phyloP scores from a whole-genome alignment of 2,888 invertebrate genomes.

The Mellilla xanthometata region DNA sequence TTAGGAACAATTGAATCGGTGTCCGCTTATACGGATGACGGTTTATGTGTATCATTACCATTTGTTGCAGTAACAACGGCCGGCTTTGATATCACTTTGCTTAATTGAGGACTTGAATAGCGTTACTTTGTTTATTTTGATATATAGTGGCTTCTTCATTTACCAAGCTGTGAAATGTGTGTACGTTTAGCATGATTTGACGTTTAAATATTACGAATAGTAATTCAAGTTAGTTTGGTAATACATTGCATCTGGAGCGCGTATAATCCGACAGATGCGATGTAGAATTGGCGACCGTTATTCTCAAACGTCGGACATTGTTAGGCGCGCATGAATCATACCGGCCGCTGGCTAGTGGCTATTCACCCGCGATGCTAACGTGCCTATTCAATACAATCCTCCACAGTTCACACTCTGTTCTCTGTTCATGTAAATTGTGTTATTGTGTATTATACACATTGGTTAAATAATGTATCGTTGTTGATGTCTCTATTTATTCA shows the following conservation, averaged over 20 bases:
- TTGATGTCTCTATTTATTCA: no score
- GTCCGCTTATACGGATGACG: conserved; percentile 28
- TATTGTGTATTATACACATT: no score
- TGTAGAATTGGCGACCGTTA: no score
- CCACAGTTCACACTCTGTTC: no score
- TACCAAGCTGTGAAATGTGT: no score
- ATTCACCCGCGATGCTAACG: conserved; percentile 21
- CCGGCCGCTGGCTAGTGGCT: conserved; percentile 18
- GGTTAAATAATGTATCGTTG: no score
- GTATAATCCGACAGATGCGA: no score
- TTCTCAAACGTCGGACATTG: conserved; percentile 15
- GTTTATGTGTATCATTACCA: conserved; percentile 30
- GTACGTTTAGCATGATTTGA: no score
- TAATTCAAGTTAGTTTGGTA: neutral
- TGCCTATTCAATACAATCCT: conserved; percentile 2
- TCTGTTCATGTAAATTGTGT: no score
- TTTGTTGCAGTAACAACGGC: conserved; percentile 9
- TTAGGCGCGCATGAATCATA: conserved; percentile 28
- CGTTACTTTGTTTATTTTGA: conserved; percentile 8
- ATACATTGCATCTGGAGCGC: no score
- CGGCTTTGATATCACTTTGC: conserved; percentile 9
- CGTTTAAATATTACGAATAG: no score
- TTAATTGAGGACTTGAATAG: conserved; percentile 14
- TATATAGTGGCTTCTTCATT: conserved; percentile 6
- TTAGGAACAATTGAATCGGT: conserved; percentile 37